Evolutionary conservation across 2,888 invertebrate species (phyloP).

Genomic region (Mythimna pallens): DNA sequence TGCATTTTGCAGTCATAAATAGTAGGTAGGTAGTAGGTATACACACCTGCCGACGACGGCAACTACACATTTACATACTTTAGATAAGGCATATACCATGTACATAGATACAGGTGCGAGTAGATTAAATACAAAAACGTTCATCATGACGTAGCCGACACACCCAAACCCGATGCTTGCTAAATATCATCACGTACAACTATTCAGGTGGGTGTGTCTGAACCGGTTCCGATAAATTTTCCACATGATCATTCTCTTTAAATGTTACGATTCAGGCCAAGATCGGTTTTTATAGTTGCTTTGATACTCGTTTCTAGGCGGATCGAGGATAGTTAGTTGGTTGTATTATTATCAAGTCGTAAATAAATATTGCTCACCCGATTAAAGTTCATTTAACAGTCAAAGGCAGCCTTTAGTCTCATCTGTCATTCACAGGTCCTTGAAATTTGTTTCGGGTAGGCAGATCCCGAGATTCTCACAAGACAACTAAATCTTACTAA

Average conservation of each 20-base stretch:
- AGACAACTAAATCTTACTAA: not conserved
- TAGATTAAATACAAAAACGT: not conserved
- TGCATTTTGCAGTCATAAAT: too few species aligned
- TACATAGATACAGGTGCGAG: not conserved
- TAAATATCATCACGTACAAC: slow-evolving; percentile 20
- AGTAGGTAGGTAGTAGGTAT: not conserved
- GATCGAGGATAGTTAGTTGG: slow-evolving; percentile 21
- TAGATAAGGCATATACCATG: not conserved
- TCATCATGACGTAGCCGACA: slow-evolving; percentile 42
- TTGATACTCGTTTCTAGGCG: slow-evolving; percentile 36
- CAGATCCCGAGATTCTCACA: too few species aligned
- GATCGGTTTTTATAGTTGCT: slow-evolving; percentile 22
- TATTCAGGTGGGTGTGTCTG: slow-evolving; percentile 41
- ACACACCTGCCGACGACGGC: not conserved
- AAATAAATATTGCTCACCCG: not conserved
- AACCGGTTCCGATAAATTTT: slow-evolving; percentile 48
- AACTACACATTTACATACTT: not conserved
- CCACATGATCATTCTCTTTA: slow-evolving; percentile 20
- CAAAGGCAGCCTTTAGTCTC: not conserved
- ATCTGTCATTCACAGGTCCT: not conserved
- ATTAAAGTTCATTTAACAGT: not conserved
- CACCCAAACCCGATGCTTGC: slow-evolving; percentile 28
- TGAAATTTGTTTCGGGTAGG: not conserved
- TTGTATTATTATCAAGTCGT: slow-evolving; percentile 12
- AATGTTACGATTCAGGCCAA: slow-evolving; percentile 47